Conservation (phyloP, 2,888 invertebrate genomes). For the Cybosia mesomella region DNA sequence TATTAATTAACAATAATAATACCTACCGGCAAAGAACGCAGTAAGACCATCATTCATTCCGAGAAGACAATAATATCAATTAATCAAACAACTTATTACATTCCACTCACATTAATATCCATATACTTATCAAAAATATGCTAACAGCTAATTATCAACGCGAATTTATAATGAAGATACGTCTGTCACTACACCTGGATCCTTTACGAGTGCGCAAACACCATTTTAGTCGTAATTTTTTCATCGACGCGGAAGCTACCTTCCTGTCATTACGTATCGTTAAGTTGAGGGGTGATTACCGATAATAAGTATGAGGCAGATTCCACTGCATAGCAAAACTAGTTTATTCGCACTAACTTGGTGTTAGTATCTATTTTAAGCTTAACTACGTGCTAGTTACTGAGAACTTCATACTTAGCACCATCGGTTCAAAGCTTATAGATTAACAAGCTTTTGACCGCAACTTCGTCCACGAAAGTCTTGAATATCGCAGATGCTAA, state of each 20-base stretch:
- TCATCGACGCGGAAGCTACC: slow-evolving; percentile 70
- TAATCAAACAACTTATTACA: neutral
- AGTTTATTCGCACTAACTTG: slow-evolving; percentile 48
- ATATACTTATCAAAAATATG: neutral
- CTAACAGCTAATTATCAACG: neutral
- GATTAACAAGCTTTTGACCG: neutral
- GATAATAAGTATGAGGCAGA: slow-evolving; percentile 53
- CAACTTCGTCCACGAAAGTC: neutral
- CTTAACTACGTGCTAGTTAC: slow-evolving; percentile 39
- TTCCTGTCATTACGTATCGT: slow-evolving; percentile 70
- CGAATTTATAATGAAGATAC: too few relatives aligned
- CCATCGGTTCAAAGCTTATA: neutral
- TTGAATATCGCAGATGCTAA: neutral
- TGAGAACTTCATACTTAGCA: slow-evolving; percentile 41
- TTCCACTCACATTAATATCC: neutral
- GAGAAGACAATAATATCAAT: neutral
- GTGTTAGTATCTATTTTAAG: slow-evolving; percentile 33
- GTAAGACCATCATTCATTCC: neutral
- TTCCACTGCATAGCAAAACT: slow-evolving; percentile 34
- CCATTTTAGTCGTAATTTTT: slow-evolving; percentile 53
- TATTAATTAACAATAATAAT: too few relatives aligned
- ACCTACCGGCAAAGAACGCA: neutral
- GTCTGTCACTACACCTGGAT: neutral
- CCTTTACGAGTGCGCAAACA: neutral
- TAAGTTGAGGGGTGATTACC: slow-evolving; percentile 64